Percentiles rank a stretch among this genome's conserved stretches.
phyloP scores from a whole-genome alignment of 2,797 vertebrate genomes.

The Notolepis coatsorum region DNA sequence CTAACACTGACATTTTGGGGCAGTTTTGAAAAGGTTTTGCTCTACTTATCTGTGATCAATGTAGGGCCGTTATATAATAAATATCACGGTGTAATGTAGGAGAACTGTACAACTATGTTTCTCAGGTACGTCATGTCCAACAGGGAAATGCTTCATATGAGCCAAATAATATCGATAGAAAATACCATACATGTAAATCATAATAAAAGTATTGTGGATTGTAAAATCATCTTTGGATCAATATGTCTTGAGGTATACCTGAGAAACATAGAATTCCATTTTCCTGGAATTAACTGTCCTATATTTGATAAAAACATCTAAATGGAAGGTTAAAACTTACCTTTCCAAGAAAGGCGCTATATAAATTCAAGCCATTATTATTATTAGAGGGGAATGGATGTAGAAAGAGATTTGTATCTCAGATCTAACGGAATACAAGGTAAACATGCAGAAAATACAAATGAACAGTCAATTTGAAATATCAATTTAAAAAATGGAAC shows the following conservation, averaged over 20 bases:
- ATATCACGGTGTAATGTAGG: slow-evolving; percentile 59
- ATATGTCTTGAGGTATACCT: slow-evolving; percentile 79
- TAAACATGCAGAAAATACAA: slow-evolving; percentile 97
- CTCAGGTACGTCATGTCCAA: slow-evolving; percentile 87
- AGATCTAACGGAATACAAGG: slow-evolving; percentile 91
- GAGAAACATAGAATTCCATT: slow-evolving; percentile 89
- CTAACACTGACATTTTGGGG: slow-evolving; percentile 78
- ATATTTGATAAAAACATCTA: slow-evolving; percentile 85
- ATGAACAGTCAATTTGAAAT: slow-evolving; percentile 87
- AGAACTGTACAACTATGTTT: slow-evolving; percentile 85
- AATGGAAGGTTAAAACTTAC: slow-evolving; percentile 98
- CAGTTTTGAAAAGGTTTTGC: slow-evolving; percentile 84
- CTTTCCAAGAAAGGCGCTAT: slow-evolving; percentile 97
- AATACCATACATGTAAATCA: neutral
- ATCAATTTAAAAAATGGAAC: slow-evolving; percentile 90
- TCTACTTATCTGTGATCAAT: slow-evolving; percentile 83
- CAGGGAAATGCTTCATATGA: neutral
- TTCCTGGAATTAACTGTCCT: slow-evolving; percentile 71
- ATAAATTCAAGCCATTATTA: no score
- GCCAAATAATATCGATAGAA: slow-evolving; percentile 7
- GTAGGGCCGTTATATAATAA: slow-evolving; percentile 56
- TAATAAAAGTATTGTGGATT: neutral
- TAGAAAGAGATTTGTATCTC: slow-evolving; percentile 92
- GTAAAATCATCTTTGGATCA: slow-evolving; percentile 7
- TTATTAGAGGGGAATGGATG: slow-evolving; percentile 90